These are phyloP conservation scores for Globia sparganii DNA, from an alignment of 2,888 invertebrate genomes.

Conservation along the genomic window DNA sequence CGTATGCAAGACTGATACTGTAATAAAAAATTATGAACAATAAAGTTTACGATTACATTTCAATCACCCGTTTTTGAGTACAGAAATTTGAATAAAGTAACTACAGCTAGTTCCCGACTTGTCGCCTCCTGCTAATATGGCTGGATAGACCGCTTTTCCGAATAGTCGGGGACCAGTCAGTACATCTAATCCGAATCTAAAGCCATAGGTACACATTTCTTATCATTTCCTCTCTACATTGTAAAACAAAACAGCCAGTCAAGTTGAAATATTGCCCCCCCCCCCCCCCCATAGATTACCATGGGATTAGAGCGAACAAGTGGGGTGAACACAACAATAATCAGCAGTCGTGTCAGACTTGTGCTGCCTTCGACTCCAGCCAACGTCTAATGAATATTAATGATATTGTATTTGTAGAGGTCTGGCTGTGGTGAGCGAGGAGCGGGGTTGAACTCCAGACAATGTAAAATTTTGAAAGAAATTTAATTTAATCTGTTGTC, in stretches of 20 bases:
- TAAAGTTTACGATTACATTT: neutral
- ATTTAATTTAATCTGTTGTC: constrained; percentile 2
- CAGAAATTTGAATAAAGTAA: too few relatives aligned
- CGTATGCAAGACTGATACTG: neutral
- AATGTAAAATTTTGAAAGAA: neutral
- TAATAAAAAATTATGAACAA: neutral
- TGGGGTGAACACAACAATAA: constrained; percentile 55
- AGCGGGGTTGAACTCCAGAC: constrained; percentile 21
- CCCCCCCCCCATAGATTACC: constrained; percentile 48
- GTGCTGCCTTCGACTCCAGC: constrained; percentile 45
- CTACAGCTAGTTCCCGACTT: neutral
- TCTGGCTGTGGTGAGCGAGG: constrained; percentile 7
- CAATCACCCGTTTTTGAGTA: neutral
- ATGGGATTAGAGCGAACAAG: constrained; percentile 58
- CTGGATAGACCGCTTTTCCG: neutral
- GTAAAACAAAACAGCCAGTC: constrained; percentile 25
- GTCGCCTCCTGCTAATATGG: neutral
- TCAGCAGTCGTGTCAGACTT: constrained; percentile 60
- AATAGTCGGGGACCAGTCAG: neutral
- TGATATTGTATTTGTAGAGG: constrained; percentile 65
- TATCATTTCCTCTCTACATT: neutral
- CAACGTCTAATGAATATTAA: constrained; percentile 68
- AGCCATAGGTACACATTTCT: neutral
- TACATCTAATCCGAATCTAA: neutral
- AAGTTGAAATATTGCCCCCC: constrained; percentile 40